Evolutionary conservation across 2,113 vertebrate species (phyloP).

Genomic region (Notothenia coriiceps): DNA sequence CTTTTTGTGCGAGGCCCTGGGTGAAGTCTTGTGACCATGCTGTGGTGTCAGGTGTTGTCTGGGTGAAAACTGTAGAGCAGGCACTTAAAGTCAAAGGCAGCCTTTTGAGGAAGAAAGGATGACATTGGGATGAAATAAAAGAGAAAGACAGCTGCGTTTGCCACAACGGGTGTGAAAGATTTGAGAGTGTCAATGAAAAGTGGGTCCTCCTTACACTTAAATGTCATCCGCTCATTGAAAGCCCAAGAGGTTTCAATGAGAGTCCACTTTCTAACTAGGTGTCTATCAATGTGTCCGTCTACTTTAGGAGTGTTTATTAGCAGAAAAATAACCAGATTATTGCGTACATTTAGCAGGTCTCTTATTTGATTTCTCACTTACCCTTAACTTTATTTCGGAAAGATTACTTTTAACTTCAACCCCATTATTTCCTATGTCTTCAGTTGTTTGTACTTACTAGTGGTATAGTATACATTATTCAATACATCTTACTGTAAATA

Average conservation of each 20-base stretch:
- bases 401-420: neutral
- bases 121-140: conserved; percentile 42
- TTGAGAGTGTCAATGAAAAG: conserved; percentile 13
- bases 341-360: neutral
- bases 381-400: neutral
- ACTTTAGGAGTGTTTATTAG: neutral
- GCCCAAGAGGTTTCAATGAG: conserved; percentile 3
- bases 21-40: conserved; percentile 42
- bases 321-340: neutral
- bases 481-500: conserved; percentile 13
- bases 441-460: neutral
- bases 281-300: neutral
- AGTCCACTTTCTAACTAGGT: neutral
- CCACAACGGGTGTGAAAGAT: conserved; percentile 61
- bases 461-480: conserved; percentile 16
- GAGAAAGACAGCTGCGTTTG: conserved; percentile 63
- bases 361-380: neutral
- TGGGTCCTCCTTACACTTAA: conserved; percentile 1
- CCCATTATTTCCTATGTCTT: neutral
- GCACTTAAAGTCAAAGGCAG: conserved; percentile 77
- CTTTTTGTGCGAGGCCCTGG: conserved; percentile 25
- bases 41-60: conserved; percentile 62
- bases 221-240: conserved; percentile 31
- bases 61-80: conserved; percentile 45
- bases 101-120: conserved; percentile 54